These are phyloP conservation scores for Barypeithes pellucidus DNA, from an alignment of 2,888 invertebrate species.

Conservation along the genomic window DNA sequence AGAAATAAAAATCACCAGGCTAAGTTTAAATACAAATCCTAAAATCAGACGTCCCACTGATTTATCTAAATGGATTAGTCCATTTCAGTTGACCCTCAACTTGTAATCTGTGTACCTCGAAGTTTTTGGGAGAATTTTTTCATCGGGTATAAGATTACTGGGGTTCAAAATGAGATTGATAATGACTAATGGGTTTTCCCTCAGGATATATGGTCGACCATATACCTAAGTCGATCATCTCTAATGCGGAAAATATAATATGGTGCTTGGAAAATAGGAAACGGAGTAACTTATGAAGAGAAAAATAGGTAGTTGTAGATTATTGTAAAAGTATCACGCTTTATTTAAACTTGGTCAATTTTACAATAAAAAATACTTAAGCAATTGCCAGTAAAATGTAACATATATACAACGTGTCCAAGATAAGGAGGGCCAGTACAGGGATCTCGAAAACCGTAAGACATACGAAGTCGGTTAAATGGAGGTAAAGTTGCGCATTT, in stretches of 20 bases:
- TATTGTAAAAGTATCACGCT: no score
- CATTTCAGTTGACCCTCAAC: slow-evolving; percentile 10
- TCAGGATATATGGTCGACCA: neutral
- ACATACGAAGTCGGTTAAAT: no score
- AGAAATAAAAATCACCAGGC: neutral
- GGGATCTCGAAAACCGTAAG: no score
- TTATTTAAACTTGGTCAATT: no score
- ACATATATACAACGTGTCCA: no score
- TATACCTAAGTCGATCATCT: slow-evolving; percentile 13
- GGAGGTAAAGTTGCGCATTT: no score
- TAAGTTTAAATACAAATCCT: neutral
- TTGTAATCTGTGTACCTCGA: slow-evolving; percentile 25
- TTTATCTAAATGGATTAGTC: slow-evolving; percentile 28
- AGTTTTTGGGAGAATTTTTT: slow-evolving; percentile 29
- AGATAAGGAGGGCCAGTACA: no score
- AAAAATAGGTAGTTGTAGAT: no score
- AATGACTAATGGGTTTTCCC: slow-evolving; percentile 25
- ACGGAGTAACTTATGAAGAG: no score
- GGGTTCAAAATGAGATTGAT: slow-evolving; percentile 28
- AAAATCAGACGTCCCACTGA: slow-evolving; percentile 1
- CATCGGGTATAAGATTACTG: slow-evolving; percentile 18
- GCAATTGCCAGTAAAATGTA: no score
- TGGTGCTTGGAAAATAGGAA: neutral
- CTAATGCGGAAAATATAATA: slow-evolving; percentile 12
- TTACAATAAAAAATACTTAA: no score